These are phyloP conservation scores for Parasteatoda tepidariorum DNA, from an alignment of 1,140 invertebrate species.

Conservation along the genomic window DNA sequence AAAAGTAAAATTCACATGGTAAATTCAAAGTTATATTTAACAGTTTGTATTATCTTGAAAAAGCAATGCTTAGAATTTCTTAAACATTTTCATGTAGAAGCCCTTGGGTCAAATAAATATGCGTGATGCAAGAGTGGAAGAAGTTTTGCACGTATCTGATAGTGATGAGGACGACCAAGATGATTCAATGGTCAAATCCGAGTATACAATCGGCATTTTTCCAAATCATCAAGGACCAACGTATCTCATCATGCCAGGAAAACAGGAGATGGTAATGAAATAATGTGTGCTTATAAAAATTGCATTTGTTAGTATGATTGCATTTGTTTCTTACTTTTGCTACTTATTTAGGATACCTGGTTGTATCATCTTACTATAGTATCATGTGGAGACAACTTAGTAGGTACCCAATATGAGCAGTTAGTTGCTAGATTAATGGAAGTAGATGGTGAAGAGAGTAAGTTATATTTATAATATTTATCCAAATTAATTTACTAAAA, in stretches of 20 bases:
- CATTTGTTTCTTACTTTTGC: not conserved
- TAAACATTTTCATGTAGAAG: constrained; percentile 29
- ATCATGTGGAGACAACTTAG: constrained; percentile 87
- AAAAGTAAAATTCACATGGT: too few species aligned
- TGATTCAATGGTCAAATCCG: constrained; percentile 67
- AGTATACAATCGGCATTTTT: constrained; percentile 91
- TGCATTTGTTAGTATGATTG: too few species aligned
- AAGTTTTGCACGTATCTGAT: constrained; percentile 91
- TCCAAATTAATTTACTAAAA: too few species aligned
- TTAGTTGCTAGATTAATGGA: constrained; percentile 95
- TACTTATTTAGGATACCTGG: constrained; percentile 82
- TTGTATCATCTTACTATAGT: constrained; percentile 94
- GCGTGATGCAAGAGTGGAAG: constrained; percentile 91
- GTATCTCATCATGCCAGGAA: constrained; percentile 88
- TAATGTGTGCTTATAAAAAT: not conserved
- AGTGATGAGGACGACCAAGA: constrained; percentile 82
- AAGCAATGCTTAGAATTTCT: too few species aligned
- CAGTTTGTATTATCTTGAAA: too few species aligned
- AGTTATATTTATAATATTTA: constrained; percentile 64
- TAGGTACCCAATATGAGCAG: constrained; percentile 94
- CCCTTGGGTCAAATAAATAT: constrained; percentile 89
- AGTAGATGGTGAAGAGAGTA: constrained; percentile 91
- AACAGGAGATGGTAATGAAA: constrained; percentile 75
- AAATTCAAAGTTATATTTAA: too few species aligned
- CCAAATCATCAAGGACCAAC: constrained; percentile 91